A percentile compares a stretch with the other conserved stretches of the same genome.
phyloP scores from a whole-genome alignment of 1,140 invertebrate genomes.

The Prorops nasuta region DNA sequence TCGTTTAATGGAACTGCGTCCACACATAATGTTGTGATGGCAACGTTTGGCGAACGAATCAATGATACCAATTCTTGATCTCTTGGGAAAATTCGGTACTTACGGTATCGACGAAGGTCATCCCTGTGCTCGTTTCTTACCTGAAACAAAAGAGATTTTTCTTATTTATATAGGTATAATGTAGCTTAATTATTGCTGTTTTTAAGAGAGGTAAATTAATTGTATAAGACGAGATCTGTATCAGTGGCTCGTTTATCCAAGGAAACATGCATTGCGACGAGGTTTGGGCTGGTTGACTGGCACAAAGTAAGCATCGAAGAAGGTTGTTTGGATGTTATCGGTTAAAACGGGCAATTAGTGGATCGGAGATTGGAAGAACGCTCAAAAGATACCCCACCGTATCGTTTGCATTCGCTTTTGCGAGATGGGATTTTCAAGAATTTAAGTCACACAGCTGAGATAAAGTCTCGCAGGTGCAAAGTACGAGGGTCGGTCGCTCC shows the following conservation, averaged over 20 bases:
- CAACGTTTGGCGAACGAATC: too few species aligned
- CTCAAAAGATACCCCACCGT: background rate
- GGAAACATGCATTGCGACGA: background rate
- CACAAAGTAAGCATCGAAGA: background rate
- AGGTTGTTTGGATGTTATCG: slow-evolving; percentile 3
- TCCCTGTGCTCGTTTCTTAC: too few species aligned
- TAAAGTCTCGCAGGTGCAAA: slow-evolving; percentile 17
- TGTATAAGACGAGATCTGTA: background rate
- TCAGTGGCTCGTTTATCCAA: background rate
- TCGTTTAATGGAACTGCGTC: too few species aligned
- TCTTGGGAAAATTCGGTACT: too few species aligned
- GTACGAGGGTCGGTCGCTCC: slow-evolving; percentile 11
- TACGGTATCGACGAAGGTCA: too few species aligned
- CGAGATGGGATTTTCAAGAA: slow-evolving; percentile 6
- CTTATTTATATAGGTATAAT: background rate
- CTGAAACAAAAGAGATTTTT: too few species aligned
- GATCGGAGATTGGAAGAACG: background rate
- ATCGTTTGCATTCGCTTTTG: slow-evolving; percentile 4
- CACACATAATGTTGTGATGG: too few species aligned
- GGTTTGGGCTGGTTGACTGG: background rate
- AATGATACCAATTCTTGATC: too few species aligned
- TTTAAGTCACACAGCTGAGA: slow-evolving; percentile 15
- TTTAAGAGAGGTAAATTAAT: background rate
- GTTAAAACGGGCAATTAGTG: slow-evolving; percentile 8
- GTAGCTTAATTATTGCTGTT: too few species aligned